Percentiles rank a stretch among this genome's conserved stretches.
Conservation (phyloP, 2,888 invertebrate species). For the Amorpha juglandis region DNA sequence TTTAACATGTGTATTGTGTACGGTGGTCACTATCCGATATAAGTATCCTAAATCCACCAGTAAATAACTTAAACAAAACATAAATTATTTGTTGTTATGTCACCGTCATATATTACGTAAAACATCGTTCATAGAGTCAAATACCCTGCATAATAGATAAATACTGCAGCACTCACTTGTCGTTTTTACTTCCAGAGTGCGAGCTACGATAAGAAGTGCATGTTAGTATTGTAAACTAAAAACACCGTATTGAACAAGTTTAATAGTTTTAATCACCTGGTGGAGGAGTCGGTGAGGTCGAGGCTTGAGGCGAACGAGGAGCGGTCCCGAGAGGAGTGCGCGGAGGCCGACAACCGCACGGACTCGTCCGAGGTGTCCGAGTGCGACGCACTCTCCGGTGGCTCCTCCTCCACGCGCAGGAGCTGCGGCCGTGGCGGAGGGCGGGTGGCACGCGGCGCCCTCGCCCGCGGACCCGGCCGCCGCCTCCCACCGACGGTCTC, state of each 20-base stretch:
- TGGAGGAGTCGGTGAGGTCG: conserved; percentile 48
- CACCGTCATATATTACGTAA: too few species aligned
- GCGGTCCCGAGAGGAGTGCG: conserved; percentile 35
- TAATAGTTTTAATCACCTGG: conserved; percentile 36
- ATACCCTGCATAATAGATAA: conserved; percentile 8
- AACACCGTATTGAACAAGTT: background rate
- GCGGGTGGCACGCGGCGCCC: conserved; percentile 35
- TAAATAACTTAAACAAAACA: background rate
- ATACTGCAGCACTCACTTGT: conserved; percentile 38
- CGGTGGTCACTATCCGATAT: too few species aligned
- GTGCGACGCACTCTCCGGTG: conserved; percentile 47
- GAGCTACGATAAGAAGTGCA: conserved; percentile 41
- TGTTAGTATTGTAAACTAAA: background rate
- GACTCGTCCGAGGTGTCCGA: conserved; percentile 65
- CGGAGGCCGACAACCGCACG: conserved; percentile 53
- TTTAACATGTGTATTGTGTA: too few species aligned
- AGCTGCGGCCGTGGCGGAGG: conserved; percentile 34
- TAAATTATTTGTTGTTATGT: background rate
- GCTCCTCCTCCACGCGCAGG: conserved; percentile 43
- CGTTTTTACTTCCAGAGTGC: conserved; percentile 52
- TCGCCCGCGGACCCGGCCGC: conserved; percentile 39
- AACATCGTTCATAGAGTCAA: background rate
- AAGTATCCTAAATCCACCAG: too few species aligned
- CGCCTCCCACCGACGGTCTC: conserved; percentile 51
- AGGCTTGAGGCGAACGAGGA: conserved; percentile 38